A percentile compares a stretch with the other conserved stretches of the same genome.
These are phyloP conservation scores for Adoxophyes honmai DNA, from an alignment of 1,140 invertebrate genomes.

Conservation along the genomic window DNA sequence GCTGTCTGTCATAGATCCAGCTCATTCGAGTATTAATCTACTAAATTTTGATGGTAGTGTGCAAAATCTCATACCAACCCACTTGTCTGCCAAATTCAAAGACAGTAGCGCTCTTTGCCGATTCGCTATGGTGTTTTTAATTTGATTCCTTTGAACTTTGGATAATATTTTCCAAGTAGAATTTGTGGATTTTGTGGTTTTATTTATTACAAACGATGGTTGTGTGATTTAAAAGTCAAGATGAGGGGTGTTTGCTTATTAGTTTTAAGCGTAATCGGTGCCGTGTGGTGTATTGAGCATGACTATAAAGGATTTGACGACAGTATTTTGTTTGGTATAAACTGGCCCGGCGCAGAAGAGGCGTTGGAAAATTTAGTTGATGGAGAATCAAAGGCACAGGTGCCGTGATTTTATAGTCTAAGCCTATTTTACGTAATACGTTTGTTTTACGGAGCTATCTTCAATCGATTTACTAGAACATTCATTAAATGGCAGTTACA, in stretches of 20 bases:
- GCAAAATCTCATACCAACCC: no score
- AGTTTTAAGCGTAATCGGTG: conserved; percentile 38
- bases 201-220: conserved; percentile 15
- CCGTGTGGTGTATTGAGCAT: conserved; percentile 56
- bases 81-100: neutral
- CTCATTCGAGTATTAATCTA: neutral
- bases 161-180: neutral
- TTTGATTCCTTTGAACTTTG: neutral
- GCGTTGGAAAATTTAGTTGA: conserved; percentile 57
- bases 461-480: no score
- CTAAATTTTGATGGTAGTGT: neutral
- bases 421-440: conserved; percentile 10
- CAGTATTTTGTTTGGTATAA: conserved; percentile 87
- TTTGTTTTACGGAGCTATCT: no score
- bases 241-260: conserved; percentile 29
- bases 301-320: conserved; percentile 89
- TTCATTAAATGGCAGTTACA: no score
- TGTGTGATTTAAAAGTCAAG: conserved; percentile 27
- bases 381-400: conserved; percentile 35
- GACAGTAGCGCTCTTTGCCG: neutral
- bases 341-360: conserved; percentile 84
- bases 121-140: neutral
- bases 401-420: conserved; percentile 21
- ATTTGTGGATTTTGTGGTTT: neutral
- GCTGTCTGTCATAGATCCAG: conserved; percentile 10